Evolutionary conservation across 2,113 vertebrate species (phyloP).

Genomic region (Anhinga anhinga): DNA sequence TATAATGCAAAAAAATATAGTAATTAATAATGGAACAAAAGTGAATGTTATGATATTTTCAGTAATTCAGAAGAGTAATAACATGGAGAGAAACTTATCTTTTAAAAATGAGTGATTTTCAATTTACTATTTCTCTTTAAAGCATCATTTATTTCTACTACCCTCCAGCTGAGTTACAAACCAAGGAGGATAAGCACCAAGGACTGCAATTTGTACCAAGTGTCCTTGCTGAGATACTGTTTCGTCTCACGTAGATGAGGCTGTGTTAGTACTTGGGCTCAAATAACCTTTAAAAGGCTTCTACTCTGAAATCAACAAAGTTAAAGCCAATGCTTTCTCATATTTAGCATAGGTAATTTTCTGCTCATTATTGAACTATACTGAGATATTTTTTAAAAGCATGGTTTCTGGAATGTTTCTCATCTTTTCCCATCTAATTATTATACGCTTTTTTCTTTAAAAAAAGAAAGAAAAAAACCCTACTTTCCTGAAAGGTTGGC

Average conservation of each 20-base stretch:
- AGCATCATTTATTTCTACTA: background rate
- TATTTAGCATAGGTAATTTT: background rate
- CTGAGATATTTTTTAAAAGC: background rate
- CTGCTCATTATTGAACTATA: background rate
- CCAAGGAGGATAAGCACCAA: background rate
- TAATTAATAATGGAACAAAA: background rate
- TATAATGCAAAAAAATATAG: background rate
- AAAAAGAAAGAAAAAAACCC: background rate
- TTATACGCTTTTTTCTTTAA: background rate
- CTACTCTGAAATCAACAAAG: background rate
- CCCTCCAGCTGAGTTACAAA: conserved; percentile 15
- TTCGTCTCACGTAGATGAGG: background rate
- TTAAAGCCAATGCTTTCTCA: background rate
- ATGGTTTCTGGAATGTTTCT: background rate
- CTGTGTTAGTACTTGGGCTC: background rate
- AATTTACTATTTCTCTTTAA: background rate
- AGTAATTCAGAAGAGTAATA: conserved; percentile 1
- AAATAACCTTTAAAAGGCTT: background rate
- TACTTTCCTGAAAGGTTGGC: background rate
- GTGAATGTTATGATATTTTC: background rate
- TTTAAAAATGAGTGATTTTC: conserved; percentile 19
- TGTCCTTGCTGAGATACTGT: conserved; percentile 18
- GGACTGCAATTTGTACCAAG: background rate
- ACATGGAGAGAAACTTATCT: background rate
- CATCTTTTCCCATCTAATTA: background rate